Base-by-base conservation (phyloP, 2,113 vertebrate species). In the Oreotrochilus melanogaster region DNA sequence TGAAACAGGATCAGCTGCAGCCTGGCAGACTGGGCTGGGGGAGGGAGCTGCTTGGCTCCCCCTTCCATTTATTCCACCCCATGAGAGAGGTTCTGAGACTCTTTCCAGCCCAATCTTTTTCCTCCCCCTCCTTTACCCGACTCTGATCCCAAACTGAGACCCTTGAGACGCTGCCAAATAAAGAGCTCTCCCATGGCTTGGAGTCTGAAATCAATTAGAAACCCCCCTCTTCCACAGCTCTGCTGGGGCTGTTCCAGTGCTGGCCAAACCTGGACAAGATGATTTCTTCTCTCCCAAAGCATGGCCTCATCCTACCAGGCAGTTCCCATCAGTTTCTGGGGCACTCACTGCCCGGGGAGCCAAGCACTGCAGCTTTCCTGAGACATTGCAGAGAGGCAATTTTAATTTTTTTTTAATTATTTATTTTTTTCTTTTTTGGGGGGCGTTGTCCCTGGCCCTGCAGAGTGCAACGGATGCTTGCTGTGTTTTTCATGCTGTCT, bases 1-100 rank as follows among this genome's bases (percentile, higher is more conserved):
- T 88, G 95, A 73, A 93, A 89, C 74, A 74, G 78, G 66, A 89
- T 94, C 95, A 93, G 94, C 64, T 1, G 3, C 86, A 72, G 89
- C 76, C 86, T 53, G 58, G 31, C 51, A 62, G 39, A 9, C 66
- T 9, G 61, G 39, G 1, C 1, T 24, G 72, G 79, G 92, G 92
- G 53, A 85, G 84, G 88, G 86, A 96, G 76, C n/a, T 73, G 48
- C 3, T 75, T 22, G 61, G 30, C 80, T 89, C 66, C 75, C 48
- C 72, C 43, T 78, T 64, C 91, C 87, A 28, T 54, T 22, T 14
- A 60, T 88, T 39, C 84, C 84, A 62, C 18, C 0, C n/a, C 74
- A 47, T 93, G 50, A 89, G 89, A 95, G 89, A 83, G 78, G 45
- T 35, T 88, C 71, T 54, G 88, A 51, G 67, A 71, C 89, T 93